Percentiles rank a stretch among this genome's conserved stretches.
phyloP scores from a whole-genome alignment of 2,888 invertebrate species.

The Tetheella fluctuosa region DNA sequence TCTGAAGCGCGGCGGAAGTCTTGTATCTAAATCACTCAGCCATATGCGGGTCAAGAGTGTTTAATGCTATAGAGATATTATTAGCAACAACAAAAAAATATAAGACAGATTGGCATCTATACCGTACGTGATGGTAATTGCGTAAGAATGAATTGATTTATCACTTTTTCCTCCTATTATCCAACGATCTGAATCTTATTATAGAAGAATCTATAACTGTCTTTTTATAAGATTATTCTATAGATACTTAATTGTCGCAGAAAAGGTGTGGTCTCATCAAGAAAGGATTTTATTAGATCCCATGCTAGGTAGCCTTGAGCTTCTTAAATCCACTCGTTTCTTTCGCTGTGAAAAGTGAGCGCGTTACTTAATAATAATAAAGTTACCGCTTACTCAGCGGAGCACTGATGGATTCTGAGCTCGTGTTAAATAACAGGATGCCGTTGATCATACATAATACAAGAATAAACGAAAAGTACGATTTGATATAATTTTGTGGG shows the following conservation, averaged over 20 bases:
- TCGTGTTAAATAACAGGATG: constrained; percentile 3
- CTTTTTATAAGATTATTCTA: too few species aligned
- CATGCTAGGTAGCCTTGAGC: background rate
- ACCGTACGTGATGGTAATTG: too few species aligned
- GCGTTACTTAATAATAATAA: constrained; percentile 9
- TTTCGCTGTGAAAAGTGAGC: constrained; percentile 1
- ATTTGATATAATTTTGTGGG: background rate
- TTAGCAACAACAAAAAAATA: too few species aligned
- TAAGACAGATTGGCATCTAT: too few species aligned
- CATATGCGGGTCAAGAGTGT: too few species aligned
- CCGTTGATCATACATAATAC: constrained; percentile 10
- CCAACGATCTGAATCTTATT: too few species aligned
- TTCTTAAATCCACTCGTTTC: constrained; percentile 3
- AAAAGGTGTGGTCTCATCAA: background rate
- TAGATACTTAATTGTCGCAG: background rate
- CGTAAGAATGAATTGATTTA: too few species aligned
- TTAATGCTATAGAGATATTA: too few species aligned
- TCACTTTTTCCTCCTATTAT: too few species aligned
- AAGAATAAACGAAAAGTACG: constrained; percentile 2
- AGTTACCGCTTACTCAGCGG: constrained; percentile 10
- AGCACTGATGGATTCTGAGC: constrained; percentile 8
- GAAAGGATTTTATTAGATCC: background rate
- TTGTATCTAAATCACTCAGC: too few species aligned
- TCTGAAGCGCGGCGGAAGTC: too few species aligned
- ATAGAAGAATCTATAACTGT: too few species aligned